phyloP scores from a whole-genome alignment of 2,113 vertebrate species.

The Callospermophilus lateralis region DNA sequence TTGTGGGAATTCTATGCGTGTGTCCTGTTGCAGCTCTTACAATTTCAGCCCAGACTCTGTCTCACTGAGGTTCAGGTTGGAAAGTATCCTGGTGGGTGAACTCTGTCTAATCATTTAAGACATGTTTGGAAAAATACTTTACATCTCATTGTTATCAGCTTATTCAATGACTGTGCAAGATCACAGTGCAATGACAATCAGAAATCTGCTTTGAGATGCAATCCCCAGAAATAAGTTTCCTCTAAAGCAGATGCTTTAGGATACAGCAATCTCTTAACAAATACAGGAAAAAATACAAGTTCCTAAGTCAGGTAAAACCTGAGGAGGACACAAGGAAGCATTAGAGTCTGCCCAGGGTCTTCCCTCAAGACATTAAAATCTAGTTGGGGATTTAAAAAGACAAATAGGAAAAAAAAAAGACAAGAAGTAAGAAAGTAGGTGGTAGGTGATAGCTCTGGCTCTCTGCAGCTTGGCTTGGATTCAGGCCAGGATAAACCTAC shows the following conservation, averaged over 20 bases:
- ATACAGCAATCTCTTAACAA: not conserved
- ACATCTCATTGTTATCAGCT: not conserved
- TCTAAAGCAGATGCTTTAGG: not conserved
- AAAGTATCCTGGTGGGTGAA: not conserved
- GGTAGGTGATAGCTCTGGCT: not conserved
- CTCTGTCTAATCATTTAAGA: not conserved
- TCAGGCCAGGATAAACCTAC: not conserved
- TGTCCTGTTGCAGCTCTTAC: not conserved
- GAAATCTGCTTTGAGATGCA: not conserved
- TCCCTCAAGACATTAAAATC: constrained; percentile 7
- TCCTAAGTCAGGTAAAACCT: not conserved
- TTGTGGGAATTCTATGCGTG: not conserved
- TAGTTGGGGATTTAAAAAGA: not conserved
- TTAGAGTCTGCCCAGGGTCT: not conserved
- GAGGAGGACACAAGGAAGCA: not conserved
- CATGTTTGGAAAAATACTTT: not conserved
- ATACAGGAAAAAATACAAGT: not conserved
- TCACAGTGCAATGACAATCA: not conserved
- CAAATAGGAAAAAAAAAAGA: not conserved
- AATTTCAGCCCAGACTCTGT: not conserved
- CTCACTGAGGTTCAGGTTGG: not conserved
- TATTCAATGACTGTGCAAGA: not conserved
- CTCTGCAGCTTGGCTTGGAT: not conserved
- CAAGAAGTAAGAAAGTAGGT: not conserved
- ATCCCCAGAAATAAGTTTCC: not conserved